Evolutionary conservation across 2,797 vertebrate genomes (phyloP), one percentile per base, ranked within the genome.

Genomic region (Hydrophis major): DNA sequence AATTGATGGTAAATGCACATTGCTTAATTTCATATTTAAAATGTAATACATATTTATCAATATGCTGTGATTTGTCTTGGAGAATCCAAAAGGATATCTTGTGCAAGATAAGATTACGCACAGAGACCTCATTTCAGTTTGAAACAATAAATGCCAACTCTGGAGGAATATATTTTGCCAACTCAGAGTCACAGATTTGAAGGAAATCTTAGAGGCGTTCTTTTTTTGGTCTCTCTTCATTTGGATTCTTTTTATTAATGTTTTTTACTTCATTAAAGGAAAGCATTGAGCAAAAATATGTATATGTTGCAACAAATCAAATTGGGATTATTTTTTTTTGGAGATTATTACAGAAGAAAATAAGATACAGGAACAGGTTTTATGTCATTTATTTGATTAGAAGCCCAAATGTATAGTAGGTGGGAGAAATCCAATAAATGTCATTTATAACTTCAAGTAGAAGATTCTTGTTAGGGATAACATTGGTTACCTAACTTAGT

Each of bases 401-500:
- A 37, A n/a, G 69, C 69, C 56, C 57, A 42, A 89, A 89, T n/a
- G 53, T 63, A n/a, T 74, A 60, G 53, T 86, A 69, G 25, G 57
- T 89, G 20, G 88, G 74, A 89, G 88, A 53, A 92, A 69, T 92
- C 86, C 74, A 93, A 22, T 27, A n/a, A 88, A 87, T 87, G 27
- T 57, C 47, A 59, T 13, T 89, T 89, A 11, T 42, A 22, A 22
- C 18, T 78, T 78, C 74, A 78, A 22, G 32, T 37, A 78, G 32
- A 78, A 42, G 37, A 78, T 42, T 37, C 37, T 37, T 37, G 37
- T 37, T 37, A 37, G 37, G 37, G 37, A 37, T 37, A 37, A 37
- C 37, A 37, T 37, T 37, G 37, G 37, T 37, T 37, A 37, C 37
- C 37, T 37, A 37, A 37, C 37, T 37, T 37, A 37, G 37, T 37